Conservation (phyloP, 2,797 vertebrate genomes). For the Syngnathus acus region DNA sequence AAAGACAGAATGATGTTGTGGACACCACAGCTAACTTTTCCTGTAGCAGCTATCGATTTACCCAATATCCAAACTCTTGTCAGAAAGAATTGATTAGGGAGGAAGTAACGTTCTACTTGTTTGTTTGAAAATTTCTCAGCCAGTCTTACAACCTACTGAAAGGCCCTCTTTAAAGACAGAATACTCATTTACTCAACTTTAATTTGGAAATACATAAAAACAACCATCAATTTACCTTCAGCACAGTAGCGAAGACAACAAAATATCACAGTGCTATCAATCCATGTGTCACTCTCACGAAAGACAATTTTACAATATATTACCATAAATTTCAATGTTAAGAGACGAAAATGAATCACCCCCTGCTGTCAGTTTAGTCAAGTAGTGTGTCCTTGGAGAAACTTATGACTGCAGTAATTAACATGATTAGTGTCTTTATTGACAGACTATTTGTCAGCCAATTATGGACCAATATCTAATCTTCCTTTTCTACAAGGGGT, state of each 20-base stretch:
- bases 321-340: background rate
- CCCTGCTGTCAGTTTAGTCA: background rate
- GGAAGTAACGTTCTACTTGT: background rate
- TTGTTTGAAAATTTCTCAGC: background rate
- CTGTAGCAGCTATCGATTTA: too few relatives aligned
- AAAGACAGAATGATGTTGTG: too few relatives aligned
- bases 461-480: too few relatives aligned
- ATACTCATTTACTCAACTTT: background rate
- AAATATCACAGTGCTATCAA: background rate
- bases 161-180: background rate
- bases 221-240: background rate
- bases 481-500: too few relatives aligned
- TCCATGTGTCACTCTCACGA: background rate
- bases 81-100: too few relatives aligned
- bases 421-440: too few relatives aligned
- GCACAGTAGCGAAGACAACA: background rate
- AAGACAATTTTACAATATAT: background rate
- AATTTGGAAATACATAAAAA: background rate
- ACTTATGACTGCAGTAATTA: too few relatives aligned
- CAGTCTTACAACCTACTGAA: background rate
- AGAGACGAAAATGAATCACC: background rate
- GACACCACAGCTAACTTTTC: too few relatives aligned
- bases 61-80: too few relatives aligned
- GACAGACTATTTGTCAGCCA: too few relatives aligned
- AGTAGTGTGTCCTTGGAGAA: background rate